Evolutionary conservation across 30 jellyfish, hydroid and myxozoan species (phyloP).

Genomic region (Mastigias papua): DNA sequence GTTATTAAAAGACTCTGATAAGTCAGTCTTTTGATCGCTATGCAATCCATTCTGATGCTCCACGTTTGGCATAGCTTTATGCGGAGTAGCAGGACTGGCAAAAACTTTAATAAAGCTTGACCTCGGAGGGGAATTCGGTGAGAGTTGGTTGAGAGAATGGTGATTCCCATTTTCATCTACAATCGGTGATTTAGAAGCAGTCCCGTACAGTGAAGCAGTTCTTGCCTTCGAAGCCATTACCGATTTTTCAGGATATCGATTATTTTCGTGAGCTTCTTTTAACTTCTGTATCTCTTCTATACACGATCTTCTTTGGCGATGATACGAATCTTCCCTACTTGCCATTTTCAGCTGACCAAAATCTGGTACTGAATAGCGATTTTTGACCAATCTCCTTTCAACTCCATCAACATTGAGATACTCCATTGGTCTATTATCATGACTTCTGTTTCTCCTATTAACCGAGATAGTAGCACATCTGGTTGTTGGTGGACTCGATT

Average conservation of each 20-base stretch:
- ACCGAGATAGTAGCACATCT: not conserved
- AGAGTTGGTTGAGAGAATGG: constrained; percentile 18
- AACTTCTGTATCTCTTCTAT: constrained; percentile 50
- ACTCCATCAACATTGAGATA: constrained; percentile 32
- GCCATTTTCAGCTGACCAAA: constrained; percentile 18
- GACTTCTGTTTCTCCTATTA: not conserved
- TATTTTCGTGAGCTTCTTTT: constrained; percentile 71
- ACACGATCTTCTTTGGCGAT: constrained; percentile 61
- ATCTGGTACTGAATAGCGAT: constrained; percentile 64
- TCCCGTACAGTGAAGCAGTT: constrained; percentile 5
- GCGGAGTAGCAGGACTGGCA: not conserved
- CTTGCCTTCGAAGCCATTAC: constrained; percentile 10
- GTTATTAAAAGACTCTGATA: constrained; percentile 1
- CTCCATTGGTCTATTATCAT: constrained; percentile 17
- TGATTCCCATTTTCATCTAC: constrained; percentile 42
- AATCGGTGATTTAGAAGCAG: constrained; percentile 3
- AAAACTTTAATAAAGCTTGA: not conserved
- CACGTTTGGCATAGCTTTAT: not conserved
- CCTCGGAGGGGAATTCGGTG: constrained; percentile 30
- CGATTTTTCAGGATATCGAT: constrained; percentile 47
- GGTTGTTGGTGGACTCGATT: constrained; percentile 66
- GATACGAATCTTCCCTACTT: not conserved
- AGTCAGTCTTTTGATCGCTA: not conserved
- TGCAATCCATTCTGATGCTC: not conserved
- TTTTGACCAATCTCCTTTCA: constrained; percentile 6